Evolutionary conservation across 2,113 vertebrate genomes (phyloP), one percentile per base, ranked within the genome.

Genomic region (Rhabdomys dilectus): DNA sequence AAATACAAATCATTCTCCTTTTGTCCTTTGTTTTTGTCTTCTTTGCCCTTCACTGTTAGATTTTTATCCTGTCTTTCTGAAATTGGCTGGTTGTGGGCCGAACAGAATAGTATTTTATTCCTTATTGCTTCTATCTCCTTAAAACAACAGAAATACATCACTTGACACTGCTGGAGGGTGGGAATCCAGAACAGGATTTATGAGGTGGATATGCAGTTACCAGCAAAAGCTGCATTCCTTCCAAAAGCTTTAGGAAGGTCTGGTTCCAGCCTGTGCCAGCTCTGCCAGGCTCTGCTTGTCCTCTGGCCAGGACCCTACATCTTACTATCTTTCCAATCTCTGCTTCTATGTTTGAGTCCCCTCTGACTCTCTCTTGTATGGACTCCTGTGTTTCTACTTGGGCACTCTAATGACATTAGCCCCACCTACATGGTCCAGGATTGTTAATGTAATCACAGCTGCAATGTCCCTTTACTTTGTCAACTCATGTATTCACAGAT

Each of bases 201-300:
- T 16, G 1, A 17, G 64, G 31, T 91, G 75, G n/a, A 11, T 51
- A 3, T 9, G 24, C 34, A 29, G 39, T n/a, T 77, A 60, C 72
- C 72, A 31, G 81, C 45, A 39, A 42, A 73, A 48, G 53, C 19
- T 88, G 16, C 34, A 29, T 81, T 53, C 87, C 34, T 80, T 42
- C 22, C 3, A 51, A 91, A 82, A 84, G 56, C 76, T 66, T 29
- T 4, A 7, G 15, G n/a, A 16, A 19, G 34, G 13, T n/a, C 31
- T 45, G 1, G 80, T 86, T 66, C 58, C 51, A 48, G 60, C 62
- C 26, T 16, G 62, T 15, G 22, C 48, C 73, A 92, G 89, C 48
- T 16, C 48, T 53, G 64, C 7, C 0, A 10, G 34, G 77, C 42
- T 10, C 0, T 82, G 29, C 16, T 24, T 0, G 0, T 22, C 21